Conservation (phyloP, 2,888 invertebrate genomes). For the Neoascia interrupta region DNA sequence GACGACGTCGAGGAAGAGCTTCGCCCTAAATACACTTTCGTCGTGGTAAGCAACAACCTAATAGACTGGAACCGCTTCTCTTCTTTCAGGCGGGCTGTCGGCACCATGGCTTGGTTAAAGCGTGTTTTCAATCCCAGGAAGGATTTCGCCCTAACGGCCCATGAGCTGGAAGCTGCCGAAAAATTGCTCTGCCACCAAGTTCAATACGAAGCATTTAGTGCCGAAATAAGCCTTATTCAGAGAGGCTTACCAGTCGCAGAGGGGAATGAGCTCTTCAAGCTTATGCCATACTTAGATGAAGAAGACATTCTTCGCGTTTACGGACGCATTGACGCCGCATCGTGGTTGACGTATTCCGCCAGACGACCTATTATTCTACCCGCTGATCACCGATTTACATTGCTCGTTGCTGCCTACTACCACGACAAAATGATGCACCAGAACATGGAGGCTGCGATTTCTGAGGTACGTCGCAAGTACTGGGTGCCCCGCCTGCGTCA, state of each 20-base stretch:
- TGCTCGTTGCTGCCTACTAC: background rate
- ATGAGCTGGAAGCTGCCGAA: conserved; percentile 22
- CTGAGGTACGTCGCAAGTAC: conserved; percentile 14
- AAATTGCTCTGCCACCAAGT: too few species aligned
- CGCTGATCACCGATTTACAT: background rate
- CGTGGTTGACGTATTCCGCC: conserved; percentile 36
- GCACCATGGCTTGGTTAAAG: conserved; percentile 28
- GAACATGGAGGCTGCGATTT: conserved; percentile 25
- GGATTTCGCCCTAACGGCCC: background rate
- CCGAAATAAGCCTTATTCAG: too few species aligned
- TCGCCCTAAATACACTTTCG: conserved; percentile 15
- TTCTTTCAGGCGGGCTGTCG: background rate
- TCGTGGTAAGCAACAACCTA: conserved; percentile 4
- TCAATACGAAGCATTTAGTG: too few species aligned
- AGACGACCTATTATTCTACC: conserved; percentile 1
- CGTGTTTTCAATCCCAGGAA: conserved; percentile 7
- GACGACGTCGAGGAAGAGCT: conserved; percentile 38
- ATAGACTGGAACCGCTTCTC: conserved; percentile 25
- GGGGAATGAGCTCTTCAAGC: too few species aligned
- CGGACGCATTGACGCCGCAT: conserved; percentile 39
- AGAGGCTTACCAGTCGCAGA: too few species aligned
- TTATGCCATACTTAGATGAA: conserved; percentile 8
- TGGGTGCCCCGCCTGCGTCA: conserved; percentile 11
- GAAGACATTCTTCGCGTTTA: background rate
- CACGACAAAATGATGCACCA: conserved; percentile 20